phyloP scores from a whole-genome alignment of 2,888 invertebrate species.

The Eremobia ochroleuca region DNA sequence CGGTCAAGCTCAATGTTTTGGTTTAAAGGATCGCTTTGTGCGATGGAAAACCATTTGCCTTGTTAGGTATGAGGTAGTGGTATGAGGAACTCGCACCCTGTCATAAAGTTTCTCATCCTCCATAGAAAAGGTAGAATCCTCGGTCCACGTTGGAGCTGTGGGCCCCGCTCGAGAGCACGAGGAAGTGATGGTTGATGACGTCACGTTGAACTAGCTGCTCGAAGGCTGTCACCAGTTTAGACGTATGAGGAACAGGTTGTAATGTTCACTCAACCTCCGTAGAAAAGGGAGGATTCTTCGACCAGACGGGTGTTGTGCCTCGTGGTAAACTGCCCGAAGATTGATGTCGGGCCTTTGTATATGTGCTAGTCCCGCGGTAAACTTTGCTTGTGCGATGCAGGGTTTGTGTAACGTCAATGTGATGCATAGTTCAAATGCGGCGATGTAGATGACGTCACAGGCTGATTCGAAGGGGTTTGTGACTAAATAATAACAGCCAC shows the following conservation, averaged over 20 bases:
- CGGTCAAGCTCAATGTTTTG: slow-evolving; percentile 68
- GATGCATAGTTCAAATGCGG: no score
- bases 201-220: background rate
- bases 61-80: background rate
- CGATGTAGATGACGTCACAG: no score
- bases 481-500: background rate
- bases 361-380: no score
- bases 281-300: background rate
- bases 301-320: no score
- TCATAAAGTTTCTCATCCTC: background rate
- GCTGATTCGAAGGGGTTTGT: no score
- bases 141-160: background rate
- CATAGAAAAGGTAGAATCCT: background rate
- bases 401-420: no score
- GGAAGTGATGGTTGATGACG: background rate
- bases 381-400: no score
- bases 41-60: slow-evolving; percentile 9
- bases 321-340: no score
- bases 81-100: background rate
- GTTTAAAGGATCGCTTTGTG: slow-evolving; percentile 39
- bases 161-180: background rate
- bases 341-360: no score
- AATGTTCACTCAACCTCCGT: background rate
- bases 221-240: background rate
- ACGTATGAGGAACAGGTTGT: background rate